A percentile compares a stretch with the other conserved stretches of the same genome.
These are phyloP conservation scores for Melanotus villosus DNA, from an alignment of 2,888 invertebrate species.

Conservation along the genomic window DNA sequence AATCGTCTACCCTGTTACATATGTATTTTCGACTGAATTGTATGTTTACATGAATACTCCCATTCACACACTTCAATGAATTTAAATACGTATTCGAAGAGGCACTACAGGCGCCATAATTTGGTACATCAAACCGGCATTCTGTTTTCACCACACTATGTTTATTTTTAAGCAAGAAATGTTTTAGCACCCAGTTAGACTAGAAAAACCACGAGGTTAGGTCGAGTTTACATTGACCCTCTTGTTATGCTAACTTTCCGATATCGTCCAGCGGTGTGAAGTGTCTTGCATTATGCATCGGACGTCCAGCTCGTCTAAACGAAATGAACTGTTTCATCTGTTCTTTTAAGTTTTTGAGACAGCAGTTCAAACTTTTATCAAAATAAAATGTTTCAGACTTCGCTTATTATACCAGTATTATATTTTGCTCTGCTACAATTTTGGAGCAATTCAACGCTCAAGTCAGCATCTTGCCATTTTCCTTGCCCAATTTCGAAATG, in stretches of 20 bases:
- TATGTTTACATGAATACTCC: constrained; percentile 57
- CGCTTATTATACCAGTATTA: neutral
- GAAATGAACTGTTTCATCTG: constrained; percentile 42
- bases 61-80: constrained; percentile 50
- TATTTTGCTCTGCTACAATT: too few species aligned
- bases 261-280: constrained; percentile 38
- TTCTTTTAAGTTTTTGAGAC: constrained; percentile 12
- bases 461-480: too few species aligned
- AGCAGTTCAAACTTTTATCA: neutral
- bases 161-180: constrained; percentile 1
- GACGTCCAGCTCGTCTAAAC: constrained; percentile 48
- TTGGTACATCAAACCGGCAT: constrained; percentile 22
- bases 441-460: too few species aligned
- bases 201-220: neutral
- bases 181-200: neutral
- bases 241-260: constrained; percentile 32
- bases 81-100: constrained; percentile 35
- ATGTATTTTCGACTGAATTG: constrained; percentile 54
- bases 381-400: neutral
- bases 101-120: constrained; percentile 29
- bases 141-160: neutral
- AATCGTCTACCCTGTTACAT: constrained; percentile 56
- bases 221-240: constrained; percentile 18
- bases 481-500: too few species aligned
- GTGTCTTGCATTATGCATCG: constrained; percentile 54